Evolutionary conservation across 2,888 invertebrate genomes (phyloP).

Genomic region (Volucella inflata): DNA sequence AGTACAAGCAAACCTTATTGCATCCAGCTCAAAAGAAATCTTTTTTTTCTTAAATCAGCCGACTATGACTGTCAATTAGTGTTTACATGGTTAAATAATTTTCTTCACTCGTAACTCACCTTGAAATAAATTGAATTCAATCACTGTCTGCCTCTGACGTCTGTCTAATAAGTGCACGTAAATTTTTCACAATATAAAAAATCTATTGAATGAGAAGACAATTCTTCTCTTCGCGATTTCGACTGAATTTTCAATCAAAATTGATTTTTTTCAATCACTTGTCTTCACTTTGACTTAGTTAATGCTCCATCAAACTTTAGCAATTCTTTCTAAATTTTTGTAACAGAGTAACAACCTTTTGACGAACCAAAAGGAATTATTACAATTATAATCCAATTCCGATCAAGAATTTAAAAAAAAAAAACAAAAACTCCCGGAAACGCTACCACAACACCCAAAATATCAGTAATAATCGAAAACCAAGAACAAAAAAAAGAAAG

Average conservation of each 20-base stretch:
- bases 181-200: constrained; percentile 31
- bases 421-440: constrained; percentile 57
- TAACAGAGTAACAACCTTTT: not conserved
- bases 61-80: constrained; percentile 29
- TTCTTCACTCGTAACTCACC: constrained; percentile 52
- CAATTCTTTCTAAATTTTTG: constrained; percentile 4
- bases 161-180: constrained; percentile 11
- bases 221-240: not conserved
- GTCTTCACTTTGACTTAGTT: constrained; percentile 59
- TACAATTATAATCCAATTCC: constrained; percentile 56
- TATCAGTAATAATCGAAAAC: not conserved
- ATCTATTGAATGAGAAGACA: constrained; percentile 13
- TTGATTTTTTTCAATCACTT: constrained; percentile 24
- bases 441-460: constrained; percentile 56
- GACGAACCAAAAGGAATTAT: constrained; percentile 3
- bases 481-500: constrained; percentile 28
- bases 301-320: constrained; percentile 49
- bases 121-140: constrained; percentile 18
- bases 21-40: not conserved
- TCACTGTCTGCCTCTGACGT: constrained; percentile 7
- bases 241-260: constrained; percentile 1
- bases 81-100: constrained; percentile 27
- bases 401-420: constrained; percentile 3
- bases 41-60: not conserved
- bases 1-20: constrained; percentile 7